phyloP scores from a whole-genome alignment of 2,113 vertebrate species.

The Mus spicilegus region DNA sequence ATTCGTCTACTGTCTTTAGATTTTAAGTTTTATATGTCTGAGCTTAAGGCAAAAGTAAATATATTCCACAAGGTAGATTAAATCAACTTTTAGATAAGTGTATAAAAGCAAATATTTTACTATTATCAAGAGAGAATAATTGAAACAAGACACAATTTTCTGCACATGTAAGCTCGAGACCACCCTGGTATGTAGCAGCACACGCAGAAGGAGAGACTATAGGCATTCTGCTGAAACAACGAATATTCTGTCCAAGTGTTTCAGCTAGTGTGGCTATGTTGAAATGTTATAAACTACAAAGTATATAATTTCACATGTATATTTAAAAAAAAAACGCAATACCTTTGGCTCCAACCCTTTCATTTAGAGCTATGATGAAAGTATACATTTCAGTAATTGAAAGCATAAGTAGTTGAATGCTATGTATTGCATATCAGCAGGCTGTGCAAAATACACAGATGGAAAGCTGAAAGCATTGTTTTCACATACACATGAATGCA shows the following conservation, averaged over 20 bases:
- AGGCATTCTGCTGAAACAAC: not conserved
- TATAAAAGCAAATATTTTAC: not conserved
- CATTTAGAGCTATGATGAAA: slow-evolving; percentile 69
- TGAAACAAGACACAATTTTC: slow-evolving; percentile 38
- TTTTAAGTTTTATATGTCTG: not conserved
- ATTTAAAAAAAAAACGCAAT: slow-evolving; percentile 43
- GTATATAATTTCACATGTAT: not conserved
- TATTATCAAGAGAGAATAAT: slow-evolving; percentile 7
- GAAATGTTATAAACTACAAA: not conserved
- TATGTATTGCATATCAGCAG: slow-evolving; percentile 23
- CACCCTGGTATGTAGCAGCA: slow-evolving; percentile 8
- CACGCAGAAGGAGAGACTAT: not conserved
- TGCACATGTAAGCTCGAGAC: slow-evolving; percentile 13
- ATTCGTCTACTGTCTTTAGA: not conserved
- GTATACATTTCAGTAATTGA: not conserved
- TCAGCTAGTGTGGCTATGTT: not conserved
- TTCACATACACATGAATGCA: not conserved
- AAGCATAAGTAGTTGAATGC: slow-evolving; percentile 25
- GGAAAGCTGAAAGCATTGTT: slow-evolving; percentile 1
- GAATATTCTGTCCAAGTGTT: slow-evolving; percentile 55
- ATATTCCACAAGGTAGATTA: slow-evolving; percentile 24
- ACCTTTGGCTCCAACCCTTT: slow-evolving; percentile 37
- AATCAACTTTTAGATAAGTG: not conserved
- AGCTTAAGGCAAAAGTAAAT: not conserved
- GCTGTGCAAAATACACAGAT: not conserved